Conservation (phyloP, 2,888 invertebrate species). For the Dynastes hyllus region DNA sequence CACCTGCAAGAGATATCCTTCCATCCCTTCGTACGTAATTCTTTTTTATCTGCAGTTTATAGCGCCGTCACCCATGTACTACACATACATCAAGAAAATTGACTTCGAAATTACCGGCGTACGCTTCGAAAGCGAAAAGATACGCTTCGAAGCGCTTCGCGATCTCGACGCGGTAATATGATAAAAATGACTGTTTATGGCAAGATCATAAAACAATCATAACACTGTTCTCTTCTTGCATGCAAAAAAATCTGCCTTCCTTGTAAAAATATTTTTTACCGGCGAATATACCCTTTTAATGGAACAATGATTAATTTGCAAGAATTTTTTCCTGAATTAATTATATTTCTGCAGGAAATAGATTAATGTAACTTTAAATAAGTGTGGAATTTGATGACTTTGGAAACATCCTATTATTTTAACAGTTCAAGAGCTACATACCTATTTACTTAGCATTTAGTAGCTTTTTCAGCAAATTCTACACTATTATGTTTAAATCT, state of each 20-base stretch:
- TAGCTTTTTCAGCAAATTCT: too few species aligned
- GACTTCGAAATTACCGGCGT: slow-evolving; percentile 30
- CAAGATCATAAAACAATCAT: slow-evolving; percentile 26
- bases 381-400: too few species aligned
- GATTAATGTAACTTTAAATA: too few species aligned
- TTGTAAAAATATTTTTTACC: too few species aligned
- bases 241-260: not conserved
- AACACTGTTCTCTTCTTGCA: not conserved
- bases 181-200: slow-evolving; percentile 30
- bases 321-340: too few species aligned
- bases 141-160: not conserved
- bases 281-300: too few species aligned
- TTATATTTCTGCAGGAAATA: too few species aligned
- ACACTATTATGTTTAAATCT: too few species aligned
- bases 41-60: slow-evolving; percentile 1
- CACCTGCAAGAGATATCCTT: not conserved
- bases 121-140: slow-evolving; percentile 9
- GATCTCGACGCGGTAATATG: slow-evolving; percentile 35
- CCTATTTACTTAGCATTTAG: too few species aligned
- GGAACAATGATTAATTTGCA: too few species aligned
- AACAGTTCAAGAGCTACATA: too few species aligned
- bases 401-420: too few species aligned
- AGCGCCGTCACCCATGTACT: not conserved
- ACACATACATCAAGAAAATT: slow-evolving; percentile 36
- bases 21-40: not conserved